These are phyloP conservation scores for Spilosoma lubricipeda DNA, from an alignment of 2,888 invertebrate species.

Conservation along the genomic window DNA sequence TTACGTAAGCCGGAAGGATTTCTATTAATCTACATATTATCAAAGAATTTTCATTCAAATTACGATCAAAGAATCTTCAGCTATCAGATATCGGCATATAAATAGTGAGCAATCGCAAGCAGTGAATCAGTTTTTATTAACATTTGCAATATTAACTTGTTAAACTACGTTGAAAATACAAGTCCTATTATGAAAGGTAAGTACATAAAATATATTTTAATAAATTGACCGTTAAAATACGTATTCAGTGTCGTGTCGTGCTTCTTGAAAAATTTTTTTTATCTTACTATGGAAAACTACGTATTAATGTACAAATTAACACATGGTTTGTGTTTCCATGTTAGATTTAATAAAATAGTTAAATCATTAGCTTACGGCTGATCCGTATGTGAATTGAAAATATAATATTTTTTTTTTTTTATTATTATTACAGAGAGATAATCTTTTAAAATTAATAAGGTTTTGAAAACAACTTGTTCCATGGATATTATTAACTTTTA, in stretches of 20 bases:
- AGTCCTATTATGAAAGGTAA: constrained; percentile 32
- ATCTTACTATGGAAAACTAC: no score
- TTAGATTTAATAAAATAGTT: no score
- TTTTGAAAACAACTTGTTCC: no score
- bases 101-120: constrained; percentile 25
- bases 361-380: no score
- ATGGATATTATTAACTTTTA: no score
- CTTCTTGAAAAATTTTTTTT: no score
- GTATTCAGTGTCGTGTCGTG: no score
- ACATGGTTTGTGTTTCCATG: not conserved
- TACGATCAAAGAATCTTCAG: constrained; percentile 18
- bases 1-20: no score
- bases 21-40: not conserved
- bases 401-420: no score
- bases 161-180: constrained; percentile 1
- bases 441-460: no score
- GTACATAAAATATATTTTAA: not conserved
- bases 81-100: constrained; percentile 31
- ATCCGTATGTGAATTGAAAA: not conserved
- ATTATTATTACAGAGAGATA: no score
- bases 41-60: not conserved
- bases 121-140: constrained; percentile 25
- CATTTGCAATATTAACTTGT: not conserved
- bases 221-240: not conserved
- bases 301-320: not conserved